Base-by-base conservation (phyloP, 64 coral and sea anemone genomes). In the Dendronephthya gigantea region DNA sequence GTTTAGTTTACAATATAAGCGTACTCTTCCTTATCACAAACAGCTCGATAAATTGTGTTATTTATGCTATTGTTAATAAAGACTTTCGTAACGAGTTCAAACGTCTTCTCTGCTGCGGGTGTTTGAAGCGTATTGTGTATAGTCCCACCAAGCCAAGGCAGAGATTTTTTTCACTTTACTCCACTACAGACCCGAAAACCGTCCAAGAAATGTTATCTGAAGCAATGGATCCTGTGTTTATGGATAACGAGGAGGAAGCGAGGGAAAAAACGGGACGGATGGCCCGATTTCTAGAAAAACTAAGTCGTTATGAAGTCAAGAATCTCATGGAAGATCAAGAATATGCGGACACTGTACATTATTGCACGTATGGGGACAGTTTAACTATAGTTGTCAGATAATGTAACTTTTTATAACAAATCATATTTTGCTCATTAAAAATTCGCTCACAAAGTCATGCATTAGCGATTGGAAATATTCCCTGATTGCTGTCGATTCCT, bases 1-100 rank as follows among this genome's bases (percentile, higher is more conserved):
- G 45, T 2, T 25, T 65, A 10, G 10, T 83, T 48, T 72, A 30
- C 25, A 85, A 86, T 22, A 40, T 93, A 2, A 56, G 76, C 40
- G 31, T 25, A 2, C 39, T 93, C 0, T 47, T 93, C 0, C 15
- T 93, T 14, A 30, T 87, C 15, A 25, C 58, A 31, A 93, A 93
- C 19, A 83, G 84, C 27, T 86, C 88, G 12, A 84, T 86, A 11
- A 93, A 93, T 35, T 88, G 87, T 22, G 45, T 93, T 0, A 93
- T 93, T 49, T 93, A 93, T 50, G 83, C 83, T 22, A 58, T 90
- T 4, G 56, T 89, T 7, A 93, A 93, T 59, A 83, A 88, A 40
- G 91, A 93, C 33, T 93, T 93, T 86, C 87, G 91, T 5, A 49
- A 87, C 0, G 91, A 93, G 29, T 90, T 93, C 25, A 29, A 31